A percentile compares a stretch with the other conserved stretches of the same genome.
Conservation (phyloP, 2,113 vertebrate genomes). For the Pseudopodoces humilis region DNA sequence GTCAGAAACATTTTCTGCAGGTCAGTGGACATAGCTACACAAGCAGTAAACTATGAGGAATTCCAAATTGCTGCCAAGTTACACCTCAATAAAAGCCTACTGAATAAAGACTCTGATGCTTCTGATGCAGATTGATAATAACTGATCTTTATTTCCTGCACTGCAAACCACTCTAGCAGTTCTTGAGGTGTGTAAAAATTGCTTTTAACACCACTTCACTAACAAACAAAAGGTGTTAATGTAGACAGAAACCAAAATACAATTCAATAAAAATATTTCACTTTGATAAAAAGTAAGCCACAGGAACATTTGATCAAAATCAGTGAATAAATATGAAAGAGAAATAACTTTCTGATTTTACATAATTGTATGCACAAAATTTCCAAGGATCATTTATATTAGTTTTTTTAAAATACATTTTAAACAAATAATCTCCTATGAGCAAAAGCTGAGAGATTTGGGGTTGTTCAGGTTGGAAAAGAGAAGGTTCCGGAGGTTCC, state of each 20-base stretch:
- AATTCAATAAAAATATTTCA: not conserved
- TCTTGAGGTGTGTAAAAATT: not conserved
- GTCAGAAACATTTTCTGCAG: not conserved
- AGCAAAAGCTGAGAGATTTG: not conserved
- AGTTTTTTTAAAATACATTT: not conserved
- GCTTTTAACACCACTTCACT: not conserved
- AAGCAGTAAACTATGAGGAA: not conserved
- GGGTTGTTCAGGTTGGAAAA: not conserved
- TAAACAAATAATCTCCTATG: not conserved
- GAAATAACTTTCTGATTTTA: not conserved
- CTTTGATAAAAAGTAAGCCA: not conserved
- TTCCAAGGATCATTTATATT: not conserved
- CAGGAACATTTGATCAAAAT: not conserved
- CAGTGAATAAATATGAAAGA: not conserved
- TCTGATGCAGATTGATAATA: not conserved
- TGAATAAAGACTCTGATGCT: not conserved
- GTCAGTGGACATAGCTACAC: not conserved
- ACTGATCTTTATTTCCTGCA: not conserved
- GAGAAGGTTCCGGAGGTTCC: not conserved
- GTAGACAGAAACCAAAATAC: not conserved
- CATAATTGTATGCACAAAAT: not conserved
- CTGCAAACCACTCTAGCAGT: not conserved
- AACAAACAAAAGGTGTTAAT: not conserved
- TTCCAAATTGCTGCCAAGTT: not conserved
- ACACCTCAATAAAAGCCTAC: not conserved